Conservation (phyloP, 2,888 invertebrate species). For the Diadegma fenestrale region DNA sequence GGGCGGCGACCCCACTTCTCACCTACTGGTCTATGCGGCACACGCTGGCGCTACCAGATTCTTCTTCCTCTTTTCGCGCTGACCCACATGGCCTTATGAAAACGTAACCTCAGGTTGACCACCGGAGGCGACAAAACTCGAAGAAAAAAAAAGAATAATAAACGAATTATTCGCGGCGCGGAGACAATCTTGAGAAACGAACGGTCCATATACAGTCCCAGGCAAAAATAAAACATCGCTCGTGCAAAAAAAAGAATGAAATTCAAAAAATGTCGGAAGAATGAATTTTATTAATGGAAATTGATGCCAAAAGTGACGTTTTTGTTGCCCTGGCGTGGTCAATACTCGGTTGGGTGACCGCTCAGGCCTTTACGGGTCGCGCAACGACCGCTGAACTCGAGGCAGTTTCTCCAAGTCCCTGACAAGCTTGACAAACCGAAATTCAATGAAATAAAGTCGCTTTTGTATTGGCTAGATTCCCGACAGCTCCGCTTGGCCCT, state of each 20-base stretch:
- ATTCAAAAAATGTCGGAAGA: background rate
- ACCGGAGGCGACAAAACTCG: background rate
- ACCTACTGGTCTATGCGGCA: background rate
- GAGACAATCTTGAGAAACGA: background rate
- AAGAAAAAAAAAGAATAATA: background rate
- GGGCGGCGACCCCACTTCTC: background rate
- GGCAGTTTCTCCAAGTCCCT: no score
- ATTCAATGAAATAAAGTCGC: no score
- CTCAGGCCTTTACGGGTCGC: no score
- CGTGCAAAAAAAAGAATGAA: background rate
- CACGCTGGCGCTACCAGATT: background rate
- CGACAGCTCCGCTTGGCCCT: no score
- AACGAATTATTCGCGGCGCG: background rate
- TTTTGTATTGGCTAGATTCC: no score
- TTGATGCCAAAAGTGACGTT: no score
- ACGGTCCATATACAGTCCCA: background rate
- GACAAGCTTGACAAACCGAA: no score
- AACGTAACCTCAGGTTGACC: slow-evolving; percentile 4
- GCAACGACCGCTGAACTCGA: no score
- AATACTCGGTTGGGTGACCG: no score
- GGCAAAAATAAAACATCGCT: background rate
- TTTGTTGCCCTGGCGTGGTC: no score
- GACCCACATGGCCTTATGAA: slow-evolving; percentile 27
- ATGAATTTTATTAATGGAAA: background rate
- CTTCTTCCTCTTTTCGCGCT: background rate